A percentile compares a stretch with the other conserved stretches of the same genome.
These are phyloP conservation scores for Xestia ashworthii DNA, from an alignment of 2,888 invertebrate species.

Conservation along the genomic window DNA sequence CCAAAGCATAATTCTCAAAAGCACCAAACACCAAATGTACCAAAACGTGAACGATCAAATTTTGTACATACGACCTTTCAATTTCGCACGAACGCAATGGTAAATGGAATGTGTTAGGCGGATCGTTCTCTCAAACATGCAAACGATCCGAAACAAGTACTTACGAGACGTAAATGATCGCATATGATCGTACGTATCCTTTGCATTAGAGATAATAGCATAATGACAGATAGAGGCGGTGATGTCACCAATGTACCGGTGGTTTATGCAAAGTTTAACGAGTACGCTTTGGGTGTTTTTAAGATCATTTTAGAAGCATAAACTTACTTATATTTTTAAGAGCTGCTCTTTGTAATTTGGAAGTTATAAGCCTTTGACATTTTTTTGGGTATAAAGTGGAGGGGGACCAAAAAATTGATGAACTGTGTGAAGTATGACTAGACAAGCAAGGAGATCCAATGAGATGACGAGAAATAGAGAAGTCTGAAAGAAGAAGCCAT, in stretches of 20 bases:
- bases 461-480: not conserved
- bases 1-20: conserved; percentile 8
- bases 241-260: conserved; percentile 58
- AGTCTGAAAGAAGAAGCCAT: not conserved
- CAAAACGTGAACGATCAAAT: conserved; percentile 28
- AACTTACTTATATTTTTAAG: not conserved
- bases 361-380: not conserved
- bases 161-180: conserved; percentile 65
- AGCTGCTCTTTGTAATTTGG: not conserved
- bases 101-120: conserved; percentile 63
- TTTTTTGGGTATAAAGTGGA: not conserved
- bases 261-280: conserved; percentile 38
- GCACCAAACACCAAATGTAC: conserved; percentile 14
- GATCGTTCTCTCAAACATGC: conserved; percentile 59
- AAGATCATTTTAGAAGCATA: not conserved
- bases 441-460: not conserved
- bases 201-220: conserved; percentile 61
- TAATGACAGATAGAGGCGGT: conserved; percentile 62
- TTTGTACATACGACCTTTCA: conserved; percentile 39
- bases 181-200: conserved; percentile 65
- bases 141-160: conserved; percentile 60
- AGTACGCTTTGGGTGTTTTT: conserved; percentile 24
- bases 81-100: conserved; percentile 37
- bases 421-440: not conserved
- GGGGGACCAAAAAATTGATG: not conserved